A percentile compares a stretch with the other conserved stretches of the same genome.
These are phyloP conservation scores for Natator depressus DNA, from an alignment of 2,113 vertebrate species.

Conservation along the genomic window DNA sequence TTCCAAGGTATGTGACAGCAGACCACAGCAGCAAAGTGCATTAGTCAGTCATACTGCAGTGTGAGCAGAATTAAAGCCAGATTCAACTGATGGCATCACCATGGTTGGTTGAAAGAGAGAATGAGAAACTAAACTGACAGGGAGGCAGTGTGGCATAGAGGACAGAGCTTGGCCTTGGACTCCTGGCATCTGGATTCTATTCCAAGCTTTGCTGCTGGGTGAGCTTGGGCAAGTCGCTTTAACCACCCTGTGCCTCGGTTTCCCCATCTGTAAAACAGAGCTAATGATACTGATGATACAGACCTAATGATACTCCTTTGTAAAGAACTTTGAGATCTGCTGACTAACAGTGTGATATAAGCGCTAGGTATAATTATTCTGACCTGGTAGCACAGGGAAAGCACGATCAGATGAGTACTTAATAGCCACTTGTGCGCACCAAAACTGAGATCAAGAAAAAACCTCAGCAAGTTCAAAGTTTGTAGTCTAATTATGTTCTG, in stretches of 20 bases:
- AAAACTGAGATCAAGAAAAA: constrained; percentile 56
- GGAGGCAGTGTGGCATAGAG: not conserved
- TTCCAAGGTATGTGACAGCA: not conserved
- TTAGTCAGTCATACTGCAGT: not conserved
- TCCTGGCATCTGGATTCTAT: not conserved
- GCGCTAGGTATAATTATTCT: constrained; percentile 37
- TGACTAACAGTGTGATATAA: not conserved
- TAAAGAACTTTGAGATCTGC: not conserved
- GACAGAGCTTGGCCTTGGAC: not conserved
- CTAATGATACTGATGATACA: not conserved
- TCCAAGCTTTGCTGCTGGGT: not conserved
- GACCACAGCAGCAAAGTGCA: not conserved
- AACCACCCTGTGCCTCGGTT: not conserved
- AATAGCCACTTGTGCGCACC: constrained; percentile 36
- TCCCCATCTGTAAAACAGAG: not conserved
- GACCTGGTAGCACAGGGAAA: not conserved
- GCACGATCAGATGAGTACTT: constrained; percentile 1
- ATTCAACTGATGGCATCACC: not conserved
- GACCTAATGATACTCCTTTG: not conserved
- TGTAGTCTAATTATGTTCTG: constrained; percentile 71
- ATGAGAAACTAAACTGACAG: not conserved
- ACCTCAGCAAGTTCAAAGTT: constrained; percentile 70
- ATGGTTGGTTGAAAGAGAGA: too few species aligned
- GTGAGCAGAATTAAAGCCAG: not conserved
- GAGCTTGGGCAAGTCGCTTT: not conserved